These are phyloP conservation scores for Empis livida DNA, from an alignment of 2,888 invertebrate genomes.

Conservation along the genomic window DNA sequence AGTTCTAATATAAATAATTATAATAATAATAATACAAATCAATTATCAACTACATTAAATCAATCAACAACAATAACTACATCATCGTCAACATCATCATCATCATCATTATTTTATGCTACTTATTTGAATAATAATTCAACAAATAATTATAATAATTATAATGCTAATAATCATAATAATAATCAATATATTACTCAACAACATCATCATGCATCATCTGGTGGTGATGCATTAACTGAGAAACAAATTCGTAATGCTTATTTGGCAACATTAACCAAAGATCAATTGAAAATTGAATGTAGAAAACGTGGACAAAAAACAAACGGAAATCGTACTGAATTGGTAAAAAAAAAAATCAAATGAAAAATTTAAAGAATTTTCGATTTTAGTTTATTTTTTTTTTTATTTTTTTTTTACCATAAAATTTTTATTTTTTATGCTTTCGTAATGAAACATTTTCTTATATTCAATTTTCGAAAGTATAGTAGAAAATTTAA, in stretches of 20 bases:
- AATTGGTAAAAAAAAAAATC: slow-evolving; percentile 43
- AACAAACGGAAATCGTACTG: slow-evolving; percentile 53
- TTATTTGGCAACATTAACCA: slow-evolving; percentile 46
- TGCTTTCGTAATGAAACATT: too few relatives aligned
- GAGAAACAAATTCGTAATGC: slow-evolving; percentile 19
- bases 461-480: too few relatives aligned
- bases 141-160: background rate
- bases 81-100: slow-evolving; percentile 6
- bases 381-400: background rate
- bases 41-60: background rate
- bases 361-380: too few relatives aligned
- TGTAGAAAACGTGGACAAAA: slow-evolving; percentile 56
- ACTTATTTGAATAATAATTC: background rate
- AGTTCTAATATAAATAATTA: background rate
- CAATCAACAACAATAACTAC: slow-evolving; percentile 3
- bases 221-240: slow-evolving; percentile 11
- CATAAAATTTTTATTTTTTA: background rate
- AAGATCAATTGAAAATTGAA: slow-evolving; percentile 54
- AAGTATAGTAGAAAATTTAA: too few relatives aligned
- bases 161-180: slow-evolving; percentile 1
- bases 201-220: background rate
- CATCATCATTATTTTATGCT: background rate
- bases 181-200: background rate
- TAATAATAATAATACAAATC: slow-evolving; percentile 6
- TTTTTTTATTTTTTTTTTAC: slow-evolving; percentile 4